Evolutionary conservation across 2,113 vertebrate genomes (phyloP).

Genomic region (Azemiops feae): DNA sequence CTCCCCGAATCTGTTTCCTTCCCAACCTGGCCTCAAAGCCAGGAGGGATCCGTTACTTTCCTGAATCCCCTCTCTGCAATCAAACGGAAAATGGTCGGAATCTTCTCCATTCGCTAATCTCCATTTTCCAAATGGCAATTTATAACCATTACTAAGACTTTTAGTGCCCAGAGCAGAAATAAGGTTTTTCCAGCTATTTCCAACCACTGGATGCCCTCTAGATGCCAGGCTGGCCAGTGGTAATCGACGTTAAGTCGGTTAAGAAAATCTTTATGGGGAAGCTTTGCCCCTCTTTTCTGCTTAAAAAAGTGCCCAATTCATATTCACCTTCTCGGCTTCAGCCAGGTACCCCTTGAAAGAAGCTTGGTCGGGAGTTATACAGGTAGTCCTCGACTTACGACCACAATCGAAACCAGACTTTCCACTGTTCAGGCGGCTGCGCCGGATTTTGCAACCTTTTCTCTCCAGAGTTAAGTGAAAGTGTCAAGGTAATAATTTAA

Average conservation of each 20-base stretch:
- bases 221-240: background rate
- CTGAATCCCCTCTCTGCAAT: background rate
- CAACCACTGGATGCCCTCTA: background rate
- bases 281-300: too few relatives aligned
- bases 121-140: background rate
- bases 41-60: background rate
- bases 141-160: background rate
- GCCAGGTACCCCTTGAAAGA: background rate
- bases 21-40: background rate
- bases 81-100: background rate
- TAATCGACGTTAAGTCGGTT: background rate
- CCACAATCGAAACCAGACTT: background rate
- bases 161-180: background rate
- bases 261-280: background rate
- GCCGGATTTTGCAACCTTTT: background rate
- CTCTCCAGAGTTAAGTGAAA: background rate
- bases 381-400: background rate
- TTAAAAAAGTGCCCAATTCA: background rate
- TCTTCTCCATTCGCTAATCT: accelerated
- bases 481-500: too few relatives aligned
- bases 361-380: background rate
- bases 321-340: too few relatives aligned
- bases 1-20: background rate
- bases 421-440: background rate
- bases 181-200: background rate